A percentile compares a stretch with the other conserved stretches of the same genome.
phyloP scores from a whole-genome alignment of 2,797 vertebrate species.

The Nyctalus aviator region DNA sequence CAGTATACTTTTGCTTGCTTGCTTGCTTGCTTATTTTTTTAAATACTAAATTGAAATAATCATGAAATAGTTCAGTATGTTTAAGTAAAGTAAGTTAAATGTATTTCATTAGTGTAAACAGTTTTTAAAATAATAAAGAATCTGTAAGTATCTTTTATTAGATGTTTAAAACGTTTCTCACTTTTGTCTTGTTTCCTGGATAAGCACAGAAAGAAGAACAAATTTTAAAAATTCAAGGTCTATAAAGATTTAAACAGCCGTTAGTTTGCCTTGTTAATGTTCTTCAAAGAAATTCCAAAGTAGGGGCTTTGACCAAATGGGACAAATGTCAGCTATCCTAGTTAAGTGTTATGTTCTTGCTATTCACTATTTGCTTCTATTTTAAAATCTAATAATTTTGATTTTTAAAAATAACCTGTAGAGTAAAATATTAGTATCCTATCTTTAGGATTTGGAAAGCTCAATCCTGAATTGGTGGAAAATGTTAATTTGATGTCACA shows the following conservation, averaged over 20 bases:
- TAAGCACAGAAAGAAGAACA: constrained; percentile 40
- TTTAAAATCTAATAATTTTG: constrained; percentile 28
- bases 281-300: constrained; percentile 53
- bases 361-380: constrained; percentile 41
- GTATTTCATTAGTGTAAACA: constrained; percentile 22
- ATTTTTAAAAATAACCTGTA: constrained; percentile 23
- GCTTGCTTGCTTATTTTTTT: constrained; percentile 39
- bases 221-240: not conserved
- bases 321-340: not conserved
- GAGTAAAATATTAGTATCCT: constrained; percentile 11
- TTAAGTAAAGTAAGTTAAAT: constrained; percentile 51
- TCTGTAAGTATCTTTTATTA: constrained; percentile 49
- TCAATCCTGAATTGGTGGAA: constrained; percentile 6
- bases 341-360: not conserved
- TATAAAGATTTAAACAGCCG: constrained; percentile 18
- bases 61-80: constrained; percentile 1
- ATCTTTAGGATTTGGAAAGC: not conserved
- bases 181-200: constrained; percentile 37
- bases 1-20: constrained; percentile 15
- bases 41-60: constrained; percentile 55
- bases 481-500: constrained; percentile 48
- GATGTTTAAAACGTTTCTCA: constrained; percentile 11
- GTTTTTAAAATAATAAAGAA: constrained; percentile 25
- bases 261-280: constrained; percentile 31
- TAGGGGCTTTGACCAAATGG: not conserved